phyloP scores from a whole-genome alignment of 2,113 vertebrate species.

The Prietella phreatophila region DNA sequence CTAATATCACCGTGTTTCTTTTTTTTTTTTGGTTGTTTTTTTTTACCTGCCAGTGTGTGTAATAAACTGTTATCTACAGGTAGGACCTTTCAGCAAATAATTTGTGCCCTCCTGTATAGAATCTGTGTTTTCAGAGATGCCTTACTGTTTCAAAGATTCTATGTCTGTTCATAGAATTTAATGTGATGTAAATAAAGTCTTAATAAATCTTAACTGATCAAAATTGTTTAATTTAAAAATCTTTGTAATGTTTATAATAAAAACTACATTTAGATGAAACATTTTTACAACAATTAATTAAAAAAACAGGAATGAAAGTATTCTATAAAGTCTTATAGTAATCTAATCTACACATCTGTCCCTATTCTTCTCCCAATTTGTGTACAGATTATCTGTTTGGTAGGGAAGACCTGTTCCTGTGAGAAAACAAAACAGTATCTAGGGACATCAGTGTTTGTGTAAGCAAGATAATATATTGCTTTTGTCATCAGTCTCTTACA shows the following conservation, averaged over 20 bases:
- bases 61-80: not conserved
- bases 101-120: not conserved
- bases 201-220: not conserved
- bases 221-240: not conserved
- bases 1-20: no score
- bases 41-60: no score
- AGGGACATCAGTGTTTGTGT: slow-evolving; percentile 13
- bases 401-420: not conserved
- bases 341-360: not conserved
- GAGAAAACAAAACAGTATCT: not conserved
- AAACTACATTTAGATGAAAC: not conserved
- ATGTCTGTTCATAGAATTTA: not conserved
- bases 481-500: not conserved
- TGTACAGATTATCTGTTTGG: not conserved
- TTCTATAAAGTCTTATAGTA: not conserved
- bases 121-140: not conserved
- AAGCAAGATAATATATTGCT: not conserved
- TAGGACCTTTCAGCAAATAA: not conserved
- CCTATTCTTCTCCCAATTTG: not conserved
- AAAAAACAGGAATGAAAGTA: not conserved
- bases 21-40: no score
- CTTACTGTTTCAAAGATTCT: not conserved
- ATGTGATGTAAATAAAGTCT: not conserved
- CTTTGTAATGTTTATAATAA: not conserved
- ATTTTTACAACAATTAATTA: not conserved